A percentile compares a stretch with the other conserved stretches of the same genome.
Conservation (phyloP, 2,113 vertebrate genomes). For the Suricata suricatta region DNA sequence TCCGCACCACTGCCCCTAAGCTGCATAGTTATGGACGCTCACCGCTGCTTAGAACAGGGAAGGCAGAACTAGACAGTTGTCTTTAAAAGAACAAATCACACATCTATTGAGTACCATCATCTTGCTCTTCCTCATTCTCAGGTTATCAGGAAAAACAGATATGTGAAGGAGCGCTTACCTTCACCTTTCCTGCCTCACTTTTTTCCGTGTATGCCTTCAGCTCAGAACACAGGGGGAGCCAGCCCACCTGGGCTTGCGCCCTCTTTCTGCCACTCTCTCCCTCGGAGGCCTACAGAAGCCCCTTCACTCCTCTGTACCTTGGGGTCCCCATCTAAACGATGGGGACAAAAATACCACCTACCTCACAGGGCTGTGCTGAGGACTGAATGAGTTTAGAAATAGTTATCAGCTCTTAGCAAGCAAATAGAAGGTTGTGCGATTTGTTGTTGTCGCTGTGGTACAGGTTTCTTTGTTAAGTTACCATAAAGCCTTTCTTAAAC, state of each 20-base stretch:
- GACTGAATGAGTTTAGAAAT: background rate
- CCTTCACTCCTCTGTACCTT: background rate
- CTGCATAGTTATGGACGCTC: background rate
- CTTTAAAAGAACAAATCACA: background rate
- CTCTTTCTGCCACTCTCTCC: background rate
- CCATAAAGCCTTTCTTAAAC: background rate
- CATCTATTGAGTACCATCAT: background rate
- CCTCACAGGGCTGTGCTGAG: background rate
- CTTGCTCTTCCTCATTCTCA: background rate
- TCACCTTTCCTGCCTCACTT: background rate
- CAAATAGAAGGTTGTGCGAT: background rate
- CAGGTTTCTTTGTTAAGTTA: background rate
- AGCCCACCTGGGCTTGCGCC: accelerated
- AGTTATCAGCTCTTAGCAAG: background rate
- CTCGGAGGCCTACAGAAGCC: background rate
- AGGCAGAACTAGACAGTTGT: background rate
- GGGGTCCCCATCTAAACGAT: background rate
- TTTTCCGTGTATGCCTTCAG: background rate
- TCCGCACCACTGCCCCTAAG: too few species aligned
- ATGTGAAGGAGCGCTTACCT: background rate
- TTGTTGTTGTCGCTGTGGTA: background rate
- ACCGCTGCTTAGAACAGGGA: background rate
- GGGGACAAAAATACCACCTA: background rate
- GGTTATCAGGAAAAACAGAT: background rate
- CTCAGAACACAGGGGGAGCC: background rate